Evolutionary conservation across 2,888 invertebrate genomes (phyloP), one percentile per base, ranked within the genome.

Genomic region (Latrodectus hesperus): DNA sequence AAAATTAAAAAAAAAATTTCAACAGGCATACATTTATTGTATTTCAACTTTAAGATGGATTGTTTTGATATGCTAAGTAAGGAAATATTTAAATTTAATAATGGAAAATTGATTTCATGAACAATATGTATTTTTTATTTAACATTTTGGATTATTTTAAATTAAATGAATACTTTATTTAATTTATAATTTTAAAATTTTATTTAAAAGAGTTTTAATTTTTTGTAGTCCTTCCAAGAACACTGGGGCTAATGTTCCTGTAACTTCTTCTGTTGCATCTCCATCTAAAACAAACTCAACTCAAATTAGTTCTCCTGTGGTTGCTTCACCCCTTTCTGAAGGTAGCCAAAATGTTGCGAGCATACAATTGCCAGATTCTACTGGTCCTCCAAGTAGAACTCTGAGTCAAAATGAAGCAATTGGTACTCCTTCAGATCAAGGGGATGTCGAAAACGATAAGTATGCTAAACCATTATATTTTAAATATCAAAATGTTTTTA

Each of bases 341-440:
- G 49, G 76, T 26, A 64, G 51, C 26, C 76, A 81, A n/a, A 81
- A 74, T 72, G 67, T 90, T 26, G 89, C 90, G 4, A 89, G 78
- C 72, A 90, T 90, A 67, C 90, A 90, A 26, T 76, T 90, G 22
- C 90, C 90, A n/a, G 14, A 71, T 10, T 79, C 53, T 14, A 70
- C 88, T 38, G 87, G 79, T 52, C 84, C 87, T 51, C 53, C 70
- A 38, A 67, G 60, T 10, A 16, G 14, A 49, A 70, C 14, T 53
- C 17, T 64, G 16, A 53, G 38, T n/a, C 17, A 49, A 16, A 72
- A 71, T 64, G 80, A 80, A 22, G 65, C 52, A 68, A 52, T 76
- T 71, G 84, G 75, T 11, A 84, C 88, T 26, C 84, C 88, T 26
- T 84, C 84, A 53, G 83, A 83, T 71, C 79, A 84, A 67, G 84